phyloP scores from a whole-genome alignment of 1,140 invertebrate genomes.

The Saccostrea glomerata region DNA sequence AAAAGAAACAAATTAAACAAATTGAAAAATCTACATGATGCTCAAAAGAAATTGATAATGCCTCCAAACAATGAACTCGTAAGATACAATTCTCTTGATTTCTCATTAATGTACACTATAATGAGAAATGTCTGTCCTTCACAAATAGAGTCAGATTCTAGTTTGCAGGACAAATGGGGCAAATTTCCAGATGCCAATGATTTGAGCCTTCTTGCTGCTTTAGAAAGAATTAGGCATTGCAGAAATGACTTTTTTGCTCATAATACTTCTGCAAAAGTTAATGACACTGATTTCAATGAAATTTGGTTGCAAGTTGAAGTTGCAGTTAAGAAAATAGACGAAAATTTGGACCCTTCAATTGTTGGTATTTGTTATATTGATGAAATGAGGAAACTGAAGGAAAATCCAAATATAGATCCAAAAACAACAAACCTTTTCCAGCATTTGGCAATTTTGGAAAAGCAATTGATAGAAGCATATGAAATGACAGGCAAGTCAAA shows the following conservation, averaged over 20 bases:
- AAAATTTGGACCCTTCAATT: not conserved
- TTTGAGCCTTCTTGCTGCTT: conserved; percentile 4
- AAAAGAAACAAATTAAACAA: not conserved
- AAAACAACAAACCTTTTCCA: not conserved
- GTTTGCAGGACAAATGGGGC: not conserved
- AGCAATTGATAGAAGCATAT: not conserved
- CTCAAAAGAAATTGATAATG: not conserved
- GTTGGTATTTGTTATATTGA: not conserved
- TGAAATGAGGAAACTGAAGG: not conserved
- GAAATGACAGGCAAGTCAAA: not conserved
- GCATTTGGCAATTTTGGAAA: not conserved
- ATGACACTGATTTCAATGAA: not conserved
- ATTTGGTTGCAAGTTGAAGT: not conserved
- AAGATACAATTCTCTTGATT: not conserved
- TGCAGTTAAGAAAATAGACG: not conserved
- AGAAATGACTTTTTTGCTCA: conserved; percentile 21
- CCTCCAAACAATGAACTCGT: not conserved
- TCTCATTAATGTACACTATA: not conserved
- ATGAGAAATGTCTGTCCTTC: not conserved
- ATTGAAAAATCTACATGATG: not conserved
- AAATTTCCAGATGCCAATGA: not conserved
- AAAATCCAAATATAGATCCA: not conserved
- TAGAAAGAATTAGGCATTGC: not conserved
- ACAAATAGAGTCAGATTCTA: not conserved
- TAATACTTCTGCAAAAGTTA: not conserved